Conservation (phyloP, 2,113 vertebrate genomes). For the Silurus meridionalis region DNA sequence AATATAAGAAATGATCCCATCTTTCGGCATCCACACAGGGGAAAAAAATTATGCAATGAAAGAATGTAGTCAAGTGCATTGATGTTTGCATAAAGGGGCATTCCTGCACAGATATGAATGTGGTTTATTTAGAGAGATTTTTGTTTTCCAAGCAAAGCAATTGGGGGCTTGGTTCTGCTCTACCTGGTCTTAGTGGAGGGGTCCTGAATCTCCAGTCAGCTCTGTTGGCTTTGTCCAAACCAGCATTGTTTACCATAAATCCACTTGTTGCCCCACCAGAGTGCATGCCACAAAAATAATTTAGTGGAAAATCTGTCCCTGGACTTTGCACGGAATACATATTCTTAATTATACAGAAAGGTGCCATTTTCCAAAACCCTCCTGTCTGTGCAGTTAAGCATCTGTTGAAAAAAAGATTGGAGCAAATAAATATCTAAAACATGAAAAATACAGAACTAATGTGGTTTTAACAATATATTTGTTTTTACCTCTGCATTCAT, state of each 20-base stretch:
- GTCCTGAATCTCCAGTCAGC: conserved; percentile 67
- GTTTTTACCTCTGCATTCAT: conserved; percentile 95
- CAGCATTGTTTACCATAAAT: conserved; percentile 74
- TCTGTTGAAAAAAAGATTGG: conserved; percentile 72
- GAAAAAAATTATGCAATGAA: conserved; percentile 16
- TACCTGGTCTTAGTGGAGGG: conserved; percentile 63
- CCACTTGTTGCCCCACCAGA: conserved; percentile 75
- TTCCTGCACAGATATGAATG: conserved; percentile 66
- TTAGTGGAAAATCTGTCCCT: conserved; percentile 75
- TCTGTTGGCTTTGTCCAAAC: conserved; percentile 59
- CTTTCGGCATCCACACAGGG: conserved; percentile 15
- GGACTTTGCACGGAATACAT: conserved; percentile 71
- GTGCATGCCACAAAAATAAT: conserved; percentile 75
- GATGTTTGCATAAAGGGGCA: conserved; percentile 63
- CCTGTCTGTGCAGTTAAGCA: conserved; percentile 76
- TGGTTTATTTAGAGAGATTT: conserved; percentile 68
- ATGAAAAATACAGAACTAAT: background rate
- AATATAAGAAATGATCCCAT: conserved; percentile 1
- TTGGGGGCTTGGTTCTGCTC: conserved; percentile 59
- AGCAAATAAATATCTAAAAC: conserved; percentile 21
- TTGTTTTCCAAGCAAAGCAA: conserved; percentile 61
- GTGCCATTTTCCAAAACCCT: conserved; percentile 83
- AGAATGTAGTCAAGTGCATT: conserved; percentile 73
- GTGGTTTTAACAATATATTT: background rate
- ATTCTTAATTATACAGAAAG: conserved; percentile 81